These are phyloP conservation scores for Acrossocheilus fasciatus DNA, from an alignment of 2,797 vertebrate species.

Conservation along the genomic window DNA sequence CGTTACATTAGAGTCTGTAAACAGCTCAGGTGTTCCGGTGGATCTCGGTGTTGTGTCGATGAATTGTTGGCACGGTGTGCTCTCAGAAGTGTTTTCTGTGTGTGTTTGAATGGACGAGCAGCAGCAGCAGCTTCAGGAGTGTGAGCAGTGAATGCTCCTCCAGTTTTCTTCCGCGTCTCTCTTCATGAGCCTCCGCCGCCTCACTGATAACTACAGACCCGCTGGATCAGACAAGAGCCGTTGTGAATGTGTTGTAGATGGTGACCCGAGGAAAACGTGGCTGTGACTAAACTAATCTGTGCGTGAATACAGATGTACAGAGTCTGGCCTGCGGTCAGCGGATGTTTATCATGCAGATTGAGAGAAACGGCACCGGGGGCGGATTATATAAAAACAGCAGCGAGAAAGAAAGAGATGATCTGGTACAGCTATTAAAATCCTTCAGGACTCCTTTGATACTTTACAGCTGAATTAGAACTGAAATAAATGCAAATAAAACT, in stretches of 20 bases:
- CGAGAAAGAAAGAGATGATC: not conserved
- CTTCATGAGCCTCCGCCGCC: not conserved
- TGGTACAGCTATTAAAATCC: not conserved
- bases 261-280: not conserved
- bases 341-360: not conserved
- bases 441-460: no score
- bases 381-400: not conserved
- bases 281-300: not conserved
- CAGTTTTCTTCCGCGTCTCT: not conserved
- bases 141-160: not conserved
- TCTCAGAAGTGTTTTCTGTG: not conserved
- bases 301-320: not conserved
- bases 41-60: not conserved
- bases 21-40: not conserved
- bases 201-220: not conserved
- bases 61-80: not conserved
- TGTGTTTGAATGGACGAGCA: no score
- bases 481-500: no score
- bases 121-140: not conserved
- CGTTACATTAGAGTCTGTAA: not conserved
- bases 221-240: not conserved
- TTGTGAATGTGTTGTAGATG: not conserved
- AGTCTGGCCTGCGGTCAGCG: not conserved
- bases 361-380: not conserved
- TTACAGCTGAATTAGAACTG: no score